Evolutionary conservation across 2,113 vertebrate species (phyloP).

Genomic region (Paradisaea rubra): DNA sequence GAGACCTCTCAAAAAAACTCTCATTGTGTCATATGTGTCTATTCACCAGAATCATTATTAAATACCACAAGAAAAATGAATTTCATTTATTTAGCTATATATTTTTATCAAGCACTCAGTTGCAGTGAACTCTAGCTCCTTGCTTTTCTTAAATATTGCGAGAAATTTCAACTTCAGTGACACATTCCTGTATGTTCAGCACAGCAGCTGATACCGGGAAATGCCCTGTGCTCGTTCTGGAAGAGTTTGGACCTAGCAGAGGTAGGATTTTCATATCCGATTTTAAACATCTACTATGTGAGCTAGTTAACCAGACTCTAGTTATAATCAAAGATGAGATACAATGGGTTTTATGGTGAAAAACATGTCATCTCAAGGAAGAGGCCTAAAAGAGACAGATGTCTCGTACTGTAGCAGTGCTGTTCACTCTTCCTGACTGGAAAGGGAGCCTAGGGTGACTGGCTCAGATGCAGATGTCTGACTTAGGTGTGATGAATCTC

Average conservation of each 20-base stretch:
- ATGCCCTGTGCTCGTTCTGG: background rate
- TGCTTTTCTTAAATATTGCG: background rate
- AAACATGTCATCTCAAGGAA: background rate
- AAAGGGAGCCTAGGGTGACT: slow-evolving; percentile 21
- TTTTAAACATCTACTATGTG: background rate
- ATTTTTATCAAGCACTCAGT: background rate
- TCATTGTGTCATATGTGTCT: background rate
- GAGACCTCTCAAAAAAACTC: background rate
- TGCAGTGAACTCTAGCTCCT: background rate
- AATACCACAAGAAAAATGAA: background rate
- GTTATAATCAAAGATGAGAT: background rate
- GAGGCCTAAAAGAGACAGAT: slow-evolving; percentile 1
- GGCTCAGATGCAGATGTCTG: slow-evolving; percentile 1
- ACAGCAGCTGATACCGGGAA: background rate
- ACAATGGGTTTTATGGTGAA: background rate
- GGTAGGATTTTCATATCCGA: background rate
- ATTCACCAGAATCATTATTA: background rate
- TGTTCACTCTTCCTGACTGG: background rate
- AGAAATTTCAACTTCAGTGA: background rate
- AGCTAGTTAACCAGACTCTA: background rate
- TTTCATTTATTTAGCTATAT: background rate
- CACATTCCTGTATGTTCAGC: background rate
- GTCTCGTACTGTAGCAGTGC: background rate
- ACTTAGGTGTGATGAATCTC: slow-evolving; percentile 4
- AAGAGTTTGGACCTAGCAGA: background rate